These are phyloP conservation scores for Eptesicus fuscus DNA, from an alignment of 2,113 vertebrate genomes.

Conservation along the genomic window DNA sequence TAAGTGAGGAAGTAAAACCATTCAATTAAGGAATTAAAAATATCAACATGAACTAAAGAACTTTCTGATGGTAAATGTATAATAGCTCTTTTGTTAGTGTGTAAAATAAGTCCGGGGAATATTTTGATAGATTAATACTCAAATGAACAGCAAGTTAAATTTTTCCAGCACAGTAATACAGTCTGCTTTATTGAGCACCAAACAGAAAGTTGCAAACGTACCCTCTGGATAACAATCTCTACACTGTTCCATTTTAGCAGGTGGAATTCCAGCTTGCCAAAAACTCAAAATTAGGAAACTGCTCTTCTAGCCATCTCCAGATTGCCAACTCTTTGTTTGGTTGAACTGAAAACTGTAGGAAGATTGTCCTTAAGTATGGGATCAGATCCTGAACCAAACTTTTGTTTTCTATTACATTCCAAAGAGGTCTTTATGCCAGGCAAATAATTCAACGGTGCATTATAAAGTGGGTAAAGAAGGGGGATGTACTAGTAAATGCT, in stretches of 20 bases:
- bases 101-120: conserved; percentile 62
- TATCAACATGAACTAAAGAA: conserved; percentile 61
- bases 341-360: conserved; percentile 39
- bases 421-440: conserved; percentile 52
- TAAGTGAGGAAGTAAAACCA: conserved; percentile 63
- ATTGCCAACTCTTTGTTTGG: conserved; percentile 44
- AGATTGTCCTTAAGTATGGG: conserved; percentile 62
- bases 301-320: conserved; percentile 27
- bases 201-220: conserved; percentile 64
- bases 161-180: conserved; percentile 55
- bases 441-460: conserved; percentile 18
- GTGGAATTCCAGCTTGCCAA: conserved; percentile 61
- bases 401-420: conserved; percentile 61
- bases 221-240: conserved; percentile 60
- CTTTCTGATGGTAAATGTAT: conserved; percentile 62
- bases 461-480: conserved; percentile 10
- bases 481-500: not conserved
- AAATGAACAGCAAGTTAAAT: conserved; percentile 64
- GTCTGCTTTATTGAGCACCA: conserved; percentile 66
- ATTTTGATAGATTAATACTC: conserved; percentile 73
- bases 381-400: conserved; percentile 32
- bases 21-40: conserved; percentile 68
- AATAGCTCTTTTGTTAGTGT: conserved; percentile 52
- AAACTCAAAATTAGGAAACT: conserved; percentile 44
- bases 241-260: conserved; percentile 62